Evolutionary conservation across 2,888 invertebrate species (phyloP).

Genomic region (Caenorhabditis sp.): DNA sequence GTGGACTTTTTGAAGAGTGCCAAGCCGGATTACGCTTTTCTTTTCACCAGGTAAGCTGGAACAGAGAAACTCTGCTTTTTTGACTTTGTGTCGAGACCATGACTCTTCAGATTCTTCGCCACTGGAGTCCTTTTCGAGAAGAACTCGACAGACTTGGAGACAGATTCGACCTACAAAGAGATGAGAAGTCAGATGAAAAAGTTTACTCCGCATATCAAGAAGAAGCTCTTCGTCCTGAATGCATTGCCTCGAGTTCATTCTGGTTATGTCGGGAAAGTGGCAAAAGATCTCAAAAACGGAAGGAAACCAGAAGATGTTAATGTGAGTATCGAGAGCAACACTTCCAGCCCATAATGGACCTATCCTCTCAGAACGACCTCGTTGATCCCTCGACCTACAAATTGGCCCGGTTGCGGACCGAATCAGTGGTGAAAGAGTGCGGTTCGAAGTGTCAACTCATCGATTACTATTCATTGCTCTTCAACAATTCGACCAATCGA

Average conservation of each 20-base stretch:
- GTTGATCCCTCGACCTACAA: conserved; percentile 9
- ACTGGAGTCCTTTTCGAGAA: conserved; percentile 30
- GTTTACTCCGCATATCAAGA: conserved; percentile 42
- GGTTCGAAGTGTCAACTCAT: conserved; percentile 48
- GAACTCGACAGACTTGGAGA: conserved; percentile 30
- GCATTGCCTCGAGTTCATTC: conserved; percentile 34
- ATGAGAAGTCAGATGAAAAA: conserved; percentile 41
- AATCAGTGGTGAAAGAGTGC: conserved; percentile 34
- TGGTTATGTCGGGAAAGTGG: conserved; percentile 11
- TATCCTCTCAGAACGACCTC: conserved; percentile 18
- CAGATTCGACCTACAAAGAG: conserved; percentile 27
- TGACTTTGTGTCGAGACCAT: background rate
- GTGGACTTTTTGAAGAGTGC: conserved; percentile 38
- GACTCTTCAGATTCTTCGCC: conserved; percentile 20
- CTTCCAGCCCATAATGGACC: too few species aligned
- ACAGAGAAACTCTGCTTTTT: too few species aligned
- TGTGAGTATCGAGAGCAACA: background rate
- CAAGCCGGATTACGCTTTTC: conserved; percentile 41
- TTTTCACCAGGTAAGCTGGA: conserved; percentile 46
- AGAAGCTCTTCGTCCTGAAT: conserved; percentile 45
- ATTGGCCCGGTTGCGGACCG: conserved; percentile 33
- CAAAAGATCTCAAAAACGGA: conserved; percentile 34
- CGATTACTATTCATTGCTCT: conserved; percentile 30
- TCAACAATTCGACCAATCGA: conserved; percentile 12
- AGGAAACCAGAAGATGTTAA: conserved; percentile 25